These are phyloP conservation scores for Chaenocephalus aceratus DNA, from an alignment of 2,113 vertebrate genomes.

Conservation along the genomic window DNA sequence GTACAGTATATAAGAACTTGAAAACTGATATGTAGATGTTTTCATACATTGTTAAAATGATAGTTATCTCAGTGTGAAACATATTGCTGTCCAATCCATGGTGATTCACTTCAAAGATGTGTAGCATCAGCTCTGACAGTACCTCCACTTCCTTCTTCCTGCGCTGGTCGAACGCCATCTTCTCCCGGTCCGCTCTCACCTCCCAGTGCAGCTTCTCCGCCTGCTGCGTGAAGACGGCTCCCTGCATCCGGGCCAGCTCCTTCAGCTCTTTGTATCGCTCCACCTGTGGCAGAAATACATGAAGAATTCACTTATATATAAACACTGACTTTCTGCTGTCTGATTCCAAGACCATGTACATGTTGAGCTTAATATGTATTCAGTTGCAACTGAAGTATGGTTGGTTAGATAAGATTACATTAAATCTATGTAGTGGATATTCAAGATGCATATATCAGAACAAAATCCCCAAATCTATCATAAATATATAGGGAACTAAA, in stretches of 20 bases:
- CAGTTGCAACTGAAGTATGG: neutral
- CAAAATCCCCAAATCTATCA: neutral
- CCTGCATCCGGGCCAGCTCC: slow-evolving; percentile 86
- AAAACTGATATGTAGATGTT: too few relatives aligned
- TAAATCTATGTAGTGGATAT: neutral
- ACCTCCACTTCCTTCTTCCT: slow-evolving; percentile 90
- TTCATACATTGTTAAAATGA: too few relatives aligned
- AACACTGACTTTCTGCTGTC: neutral
- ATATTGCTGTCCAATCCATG: neutral
- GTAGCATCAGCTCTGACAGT: slow-evolving; percentile 6
- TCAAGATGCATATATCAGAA: neutral
- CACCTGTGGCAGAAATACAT: slow-evolving; percentile 77
- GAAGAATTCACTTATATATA: too few relatives aligned
- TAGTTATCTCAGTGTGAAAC: too few relatives aligned
- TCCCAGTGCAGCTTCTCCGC: slow-evolving; percentile 90
- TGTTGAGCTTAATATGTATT: neutral
- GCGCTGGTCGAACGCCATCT: slow-evolving; percentile 87
- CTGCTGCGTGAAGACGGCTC: slow-evolving; percentile 86
- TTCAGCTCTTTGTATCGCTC: slow-evolving; percentile 90
- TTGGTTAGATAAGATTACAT: neutral
- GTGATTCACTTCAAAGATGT: neutral
- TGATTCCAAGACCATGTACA: neutral
- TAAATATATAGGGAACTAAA: neutral
- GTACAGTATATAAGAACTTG: too few relatives aligned
- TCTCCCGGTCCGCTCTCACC: slow-evolving; percentile 87